phyloP scores from a whole-genome alignment of 2,113 vertebrate species.

The Centropristis striata region DNA sequence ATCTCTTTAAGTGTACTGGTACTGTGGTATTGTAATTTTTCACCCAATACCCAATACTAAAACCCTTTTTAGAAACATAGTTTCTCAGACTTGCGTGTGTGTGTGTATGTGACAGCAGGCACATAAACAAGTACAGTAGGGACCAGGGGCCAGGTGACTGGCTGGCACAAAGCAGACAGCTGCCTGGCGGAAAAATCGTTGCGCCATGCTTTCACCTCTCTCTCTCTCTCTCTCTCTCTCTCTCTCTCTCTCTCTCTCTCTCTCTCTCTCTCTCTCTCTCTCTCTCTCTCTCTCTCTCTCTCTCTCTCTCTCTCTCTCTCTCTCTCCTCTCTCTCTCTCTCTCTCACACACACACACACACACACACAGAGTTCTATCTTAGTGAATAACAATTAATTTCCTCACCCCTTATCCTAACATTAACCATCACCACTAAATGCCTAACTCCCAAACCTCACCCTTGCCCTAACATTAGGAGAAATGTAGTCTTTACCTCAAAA shows the following conservation, averaged over 20 bases:
- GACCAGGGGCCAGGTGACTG: conserved; percentile 5
- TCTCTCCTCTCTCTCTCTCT: background rate
- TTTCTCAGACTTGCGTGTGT: no score
- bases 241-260: background rate
- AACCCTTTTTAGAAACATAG: background rate
- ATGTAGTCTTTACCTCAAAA: no score
- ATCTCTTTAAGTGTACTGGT: no score
- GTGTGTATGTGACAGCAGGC: background rate
- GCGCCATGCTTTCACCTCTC: conserved; percentile 28
- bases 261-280: background rate
- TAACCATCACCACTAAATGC: no score
- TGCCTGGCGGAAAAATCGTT: conserved; percentile 30
- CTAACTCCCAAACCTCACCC: no score
- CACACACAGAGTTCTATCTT: background rate
- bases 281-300: background rate
- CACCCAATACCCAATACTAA: no score
- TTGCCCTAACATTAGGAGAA: no score
- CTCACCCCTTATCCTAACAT: no score
- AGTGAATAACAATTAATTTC: no score
- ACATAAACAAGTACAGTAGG: background rate
- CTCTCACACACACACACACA: background rate
- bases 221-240: background rate
- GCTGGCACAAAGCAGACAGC: conserved; percentile 27
- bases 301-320: background rate
- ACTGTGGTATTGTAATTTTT: no score